phyloP scores from a whole-genome alignment of 2,888 invertebrate genomes.

The Lasioglossum morio region DNA sequence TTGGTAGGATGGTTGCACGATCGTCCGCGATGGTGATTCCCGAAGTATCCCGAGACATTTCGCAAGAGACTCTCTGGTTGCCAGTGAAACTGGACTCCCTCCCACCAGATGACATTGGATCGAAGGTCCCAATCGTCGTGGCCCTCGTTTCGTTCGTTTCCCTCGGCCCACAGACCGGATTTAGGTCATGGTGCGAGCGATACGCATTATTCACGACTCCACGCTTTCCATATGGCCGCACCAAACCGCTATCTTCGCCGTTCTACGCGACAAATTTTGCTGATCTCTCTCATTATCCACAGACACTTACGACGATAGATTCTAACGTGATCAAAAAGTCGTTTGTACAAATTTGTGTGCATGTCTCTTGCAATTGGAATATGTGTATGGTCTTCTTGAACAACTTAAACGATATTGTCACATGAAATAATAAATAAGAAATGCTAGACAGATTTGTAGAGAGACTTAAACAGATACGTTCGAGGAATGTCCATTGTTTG shows the following conservation, averaged over 20 bases:
- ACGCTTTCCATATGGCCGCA: slow-evolving; percentile 60
- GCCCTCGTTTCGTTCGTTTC: slow-evolving; percentile 60
- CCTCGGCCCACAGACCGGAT: slow-evolving; percentile 56
- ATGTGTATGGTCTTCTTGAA: too few species aligned
- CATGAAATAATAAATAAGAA: too few species aligned
- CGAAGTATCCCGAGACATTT: background rate
- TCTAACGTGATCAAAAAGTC: background rate
- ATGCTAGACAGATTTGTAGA: too few species aligned
- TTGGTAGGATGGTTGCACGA: slow-evolving; percentile 18
- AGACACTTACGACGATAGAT: rapidly evolving
- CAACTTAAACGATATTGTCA: too few species aligned
- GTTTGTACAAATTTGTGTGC: background rate
- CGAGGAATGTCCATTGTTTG: too few species aligned
- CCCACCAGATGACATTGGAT: slow-evolving; percentile 62
- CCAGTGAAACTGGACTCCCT: slow-evolving; percentile 33
- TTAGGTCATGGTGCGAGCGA: slow-evolving; percentile 68
- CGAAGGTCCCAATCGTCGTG: slow-evolving; percentile 68
- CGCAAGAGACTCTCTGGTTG: background rate
- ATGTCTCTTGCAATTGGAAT: too few species aligned
- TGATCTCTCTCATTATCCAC: background rate
- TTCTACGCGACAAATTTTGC: background rate
- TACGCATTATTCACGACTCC: slow-evolving; percentile 66
- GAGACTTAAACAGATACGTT: too few species aligned
- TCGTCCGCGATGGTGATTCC: background rate
- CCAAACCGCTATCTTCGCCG: slow-evolving; percentile 11